phyloP scores from a whole-genome alignment of 2,113 vertebrate genomes.

The Semnopithecus entellus region DNA sequence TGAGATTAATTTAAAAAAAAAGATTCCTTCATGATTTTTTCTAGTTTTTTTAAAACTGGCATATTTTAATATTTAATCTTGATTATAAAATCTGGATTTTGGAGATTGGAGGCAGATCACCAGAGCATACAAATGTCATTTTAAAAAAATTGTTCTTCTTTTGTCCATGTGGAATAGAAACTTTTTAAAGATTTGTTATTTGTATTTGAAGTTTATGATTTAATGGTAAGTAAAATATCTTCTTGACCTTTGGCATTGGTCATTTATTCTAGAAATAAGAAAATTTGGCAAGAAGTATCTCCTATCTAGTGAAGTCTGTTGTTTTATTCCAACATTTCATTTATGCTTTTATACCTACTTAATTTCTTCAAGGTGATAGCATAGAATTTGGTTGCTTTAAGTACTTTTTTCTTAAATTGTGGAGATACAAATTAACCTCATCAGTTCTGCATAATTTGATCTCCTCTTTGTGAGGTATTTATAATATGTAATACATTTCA shows the following conservation, averaged over 20 bases:
- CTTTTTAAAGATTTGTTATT: neutral
- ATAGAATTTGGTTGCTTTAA: slow-evolving; percentile 11
- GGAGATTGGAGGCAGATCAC: neutral
- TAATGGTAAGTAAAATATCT: neutral
- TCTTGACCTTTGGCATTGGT: neutral
- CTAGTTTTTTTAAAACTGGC: neutral
- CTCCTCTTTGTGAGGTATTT: slow-evolving; percentile 8
- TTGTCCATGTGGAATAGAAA: neutral
- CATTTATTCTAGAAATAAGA: slow-evolving; percentile 32
- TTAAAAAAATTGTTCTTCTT: neutral
- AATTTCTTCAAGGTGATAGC: neutral
- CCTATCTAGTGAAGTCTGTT: neutral
- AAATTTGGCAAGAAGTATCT: slow-evolving; percentile 8
- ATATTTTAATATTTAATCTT: slow-evolving; percentile 12
- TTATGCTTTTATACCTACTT: neutral
- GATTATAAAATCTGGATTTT: slow-evolving; percentile 31
- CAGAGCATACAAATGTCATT: neutral
- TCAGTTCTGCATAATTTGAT: neutral
- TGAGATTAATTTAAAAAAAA: neutral
- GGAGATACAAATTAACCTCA: neutral
- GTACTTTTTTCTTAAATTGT: neutral
- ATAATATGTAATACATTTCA: neutral
- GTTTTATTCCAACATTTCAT: neutral
- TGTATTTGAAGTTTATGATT: slow-evolving; percentile 35
- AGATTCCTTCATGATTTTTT: slow-evolving; percentile 14